Evolutionary conservation across 2,888 invertebrate species (phyloP), one percentile per base, ranked within the genome.

Genomic region (Plemyria rubiginata): DNA sequence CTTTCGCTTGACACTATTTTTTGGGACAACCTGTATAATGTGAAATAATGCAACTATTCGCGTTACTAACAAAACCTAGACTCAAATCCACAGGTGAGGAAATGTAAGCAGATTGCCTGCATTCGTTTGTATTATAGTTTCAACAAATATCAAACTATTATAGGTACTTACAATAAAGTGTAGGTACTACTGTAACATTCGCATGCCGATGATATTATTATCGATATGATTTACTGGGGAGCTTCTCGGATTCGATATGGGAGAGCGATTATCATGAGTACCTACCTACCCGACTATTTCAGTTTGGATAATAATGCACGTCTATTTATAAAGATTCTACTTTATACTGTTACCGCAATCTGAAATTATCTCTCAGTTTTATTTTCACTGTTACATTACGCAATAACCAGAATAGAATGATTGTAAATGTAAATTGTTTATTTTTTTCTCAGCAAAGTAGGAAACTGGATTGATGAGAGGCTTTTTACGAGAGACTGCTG

Each of bases 181-280:
- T 29, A 29, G 11, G n/a, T 45, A 16, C 9, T 8, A 50, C 45
- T 70, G 74, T 79, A 73, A 76, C 70, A 77, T 82, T 81, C 64
- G 73, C 80, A 72, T 81, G 75, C 81, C 87, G 86, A 86, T 83
- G 87, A 86, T 88, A 85, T 85, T 87, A 86, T 85, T 88, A 85
- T 83, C 75, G 74, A 62, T 83, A 74, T 87, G 88, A 90, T 90
- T 88, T 90, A 90, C 86, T 79, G 79, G 9, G 77, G 76, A 77
- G 80, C 80, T 85, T 82, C 83, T 80, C 74, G 71, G 80, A 84
- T 84, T 77, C 83, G 70, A 81, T 78, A 86, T 84, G 82, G 82
- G 81, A 76, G 85, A 80, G 80, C 86, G 81, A 87, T 87, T 84
- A 88, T 88, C 79, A 73, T 72, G 78, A 85, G 84, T 75, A 80